These are phyloP conservation scores for Emmelina monodactyla DNA, from an alignment of 2,888 invertebrate species.

Conservation along the genomic window DNA sequence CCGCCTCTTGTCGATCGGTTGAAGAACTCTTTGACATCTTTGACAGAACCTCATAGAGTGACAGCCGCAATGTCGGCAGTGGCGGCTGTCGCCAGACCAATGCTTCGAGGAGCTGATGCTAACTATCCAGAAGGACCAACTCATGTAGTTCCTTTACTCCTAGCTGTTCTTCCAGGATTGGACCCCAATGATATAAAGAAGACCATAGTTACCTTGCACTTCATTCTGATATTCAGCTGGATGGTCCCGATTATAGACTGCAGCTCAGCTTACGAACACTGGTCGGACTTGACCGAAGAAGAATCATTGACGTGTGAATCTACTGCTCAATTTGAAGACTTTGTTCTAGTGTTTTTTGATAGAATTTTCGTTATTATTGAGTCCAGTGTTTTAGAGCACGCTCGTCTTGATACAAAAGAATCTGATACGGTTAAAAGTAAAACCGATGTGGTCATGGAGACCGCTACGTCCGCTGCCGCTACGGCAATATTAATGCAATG, in stretches of 20 bases:
- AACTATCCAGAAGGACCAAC: constrained; percentile 79
- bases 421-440: constrained; percentile 69
- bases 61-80: constrained; percentile 77
- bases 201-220: constrained; percentile 78
- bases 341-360: constrained; percentile 85
- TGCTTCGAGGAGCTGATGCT: constrained; percentile 62
- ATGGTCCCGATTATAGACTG: constrained; percentile 87
- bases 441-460: constrained; percentile 76
- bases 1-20: constrained; percentile 84
- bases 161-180: constrained; percentile 84
- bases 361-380: constrained; percentile 76
- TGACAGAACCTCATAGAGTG: constrained; percentile 88
- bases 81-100: constrained; percentile 72
- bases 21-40: constrained; percentile 80
- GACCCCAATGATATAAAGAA: constrained; percentile 88
- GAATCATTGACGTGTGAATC: constrained; percentile 79
- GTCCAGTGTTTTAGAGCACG: constrained; percentile 73
- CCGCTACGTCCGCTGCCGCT: constrained; percentile 72
- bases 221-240: constrained; percentile 77
- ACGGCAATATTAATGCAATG: constrained; percentile 75
- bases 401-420: constrained; percentile 70
- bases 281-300: constrained; percentile 76
- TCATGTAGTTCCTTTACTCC: constrained; percentile 82
- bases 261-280: constrained; percentile 74
- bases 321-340: constrained; percentile 88